Evolutionary conservation across 2,797 vertebrate species (phyloP), one percentile per base, ranked within the genome.

Genomic region (Dendrocincla fuliginosa): DNA sequence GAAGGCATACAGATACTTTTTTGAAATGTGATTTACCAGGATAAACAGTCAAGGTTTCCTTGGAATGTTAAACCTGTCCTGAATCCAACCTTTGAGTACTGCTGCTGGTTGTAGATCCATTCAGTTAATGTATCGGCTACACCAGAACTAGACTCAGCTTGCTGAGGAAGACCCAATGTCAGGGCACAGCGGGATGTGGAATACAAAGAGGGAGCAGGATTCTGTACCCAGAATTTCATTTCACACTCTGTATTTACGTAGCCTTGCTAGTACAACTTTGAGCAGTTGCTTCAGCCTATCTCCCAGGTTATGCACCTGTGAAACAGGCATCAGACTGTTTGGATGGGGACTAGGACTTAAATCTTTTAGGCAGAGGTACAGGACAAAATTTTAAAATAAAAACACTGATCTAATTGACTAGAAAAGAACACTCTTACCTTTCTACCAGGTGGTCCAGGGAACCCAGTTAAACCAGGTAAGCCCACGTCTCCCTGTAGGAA

Each of bases 401-500:
- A 67, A 5, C 5, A 37, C 8, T 5, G 5, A 46, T 73, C 35
- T 69, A 75, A 84, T 76, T 84, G 15, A 37, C 27, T 55, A 42
- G 11, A 11, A 39, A 87, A 91, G 10, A 50, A 61, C 18, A 32
- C 17, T 74, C 97, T 96, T 98, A 99, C 99, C 99, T 98, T 99
- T 93, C 99, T 98, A 95, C 99, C 99, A 82, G 91, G 93, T 70
- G 98, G 98, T 82, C 99, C 99, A 84, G 97, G 94, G 92, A 98
- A 96, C 96, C 99, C 99, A 44, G 98, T 97, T 71, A 98, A 98
- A 68, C 99, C 99, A 77, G 98, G 95, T 90, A 99, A 98, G 87
- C 99, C 99, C 79, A 95, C 19, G 19, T 99, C 98, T 73, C 99
- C 99, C 99, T 99, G 95, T 11, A 98, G 97, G 83, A 89, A 91